Evolutionary conservation across 2,113 vertebrate species (phyloP).

Genomic region (Nematolebias whitei): DNA sequence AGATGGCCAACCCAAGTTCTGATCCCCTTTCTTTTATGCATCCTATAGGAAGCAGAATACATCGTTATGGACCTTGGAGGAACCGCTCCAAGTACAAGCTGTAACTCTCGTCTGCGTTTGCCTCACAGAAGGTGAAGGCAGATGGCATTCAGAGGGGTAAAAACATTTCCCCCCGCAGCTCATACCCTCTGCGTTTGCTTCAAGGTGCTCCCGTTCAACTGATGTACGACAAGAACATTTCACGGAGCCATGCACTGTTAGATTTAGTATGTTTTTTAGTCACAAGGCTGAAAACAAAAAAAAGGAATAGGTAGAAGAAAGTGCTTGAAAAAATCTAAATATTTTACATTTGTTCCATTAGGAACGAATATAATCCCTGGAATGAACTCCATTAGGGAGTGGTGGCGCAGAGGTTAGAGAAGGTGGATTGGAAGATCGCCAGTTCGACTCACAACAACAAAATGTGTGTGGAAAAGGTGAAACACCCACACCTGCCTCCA

Average conservation of each 20-base stretch:
- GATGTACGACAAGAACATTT: conserved; percentile 13
- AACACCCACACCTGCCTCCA: no score
- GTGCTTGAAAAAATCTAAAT: background rate
- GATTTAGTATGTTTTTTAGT: background rate
- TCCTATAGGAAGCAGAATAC: conserved; percentile 22
- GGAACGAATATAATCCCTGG: no score
- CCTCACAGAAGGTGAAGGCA: conserved; percentile 31
- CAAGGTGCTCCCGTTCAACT: conserved; percentile 18
- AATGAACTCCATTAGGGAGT: no score
- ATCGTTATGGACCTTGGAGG: conserved; percentile 28
- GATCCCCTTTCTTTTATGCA: background rate
- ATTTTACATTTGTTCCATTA: background rate
- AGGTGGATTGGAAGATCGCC: no score
- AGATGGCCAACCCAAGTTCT: conserved; percentile 39
- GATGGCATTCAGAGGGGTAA: conserved; percentile 30
- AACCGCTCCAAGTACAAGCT: conserved; percentile 12
- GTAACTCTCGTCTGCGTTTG: conserved; percentile 19
- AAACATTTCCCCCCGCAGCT: conserved; percentile 14
- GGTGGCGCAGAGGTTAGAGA: no score
- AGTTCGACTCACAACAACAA: no score
- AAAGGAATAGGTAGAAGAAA: background rate
- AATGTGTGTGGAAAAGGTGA: no score
- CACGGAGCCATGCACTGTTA: conserved; percentile 10
- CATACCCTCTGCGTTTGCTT: conserved; percentile 10
- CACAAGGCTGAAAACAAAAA: conserved; percentile 17